Base-by-base conservation (phyloP, 2,113 vertebrate species). In the Steatornis caripensis region DNA sequence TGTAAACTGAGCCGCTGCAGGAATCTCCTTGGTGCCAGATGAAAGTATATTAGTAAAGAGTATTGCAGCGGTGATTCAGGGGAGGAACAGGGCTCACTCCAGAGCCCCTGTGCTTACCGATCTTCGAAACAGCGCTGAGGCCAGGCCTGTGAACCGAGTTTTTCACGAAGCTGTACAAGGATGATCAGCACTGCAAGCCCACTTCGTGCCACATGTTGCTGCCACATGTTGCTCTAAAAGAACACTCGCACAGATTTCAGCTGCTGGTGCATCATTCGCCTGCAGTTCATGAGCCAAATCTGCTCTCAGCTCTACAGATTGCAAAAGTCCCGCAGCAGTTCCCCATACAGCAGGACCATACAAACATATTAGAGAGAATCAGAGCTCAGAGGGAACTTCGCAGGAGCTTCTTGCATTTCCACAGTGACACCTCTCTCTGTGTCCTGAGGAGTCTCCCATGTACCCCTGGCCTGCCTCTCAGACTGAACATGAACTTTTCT, bases 141-240 rank as follows among this genome's bases (percentile, higher is more conserved):
- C 41, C 64, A 45, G 27, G 21, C 5, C 55, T 45, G 32, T 14
- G 24, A 66, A 37, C 51, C 39, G 34, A 32, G 60, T 2, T n/a
- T 62, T 51, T 24, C n/a, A 3, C 6, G 61, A 51, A 68, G 51
- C 45, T 1, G 0, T 68, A 51, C 23, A 30, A n/a, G 55, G 36
- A 62, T 3, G 37, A 69, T 30, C 72, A 23, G 45, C 39, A 5
- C 3, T 24, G 34, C n/a, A 57, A 96, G 32, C 45, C 20, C 1
- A 1, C 30, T 23, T 49, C 26, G 21, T 30, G 26, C 23, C 27
- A 22, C 12, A 5, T 1, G 0, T n/a, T 76, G 24, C 30, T 5
- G 3, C 53, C 57, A n/a, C 22, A 5, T 15, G 24, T 27, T 58
- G 39, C 26, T 54, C 2, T 2, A 60, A 72, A 68, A 61, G 14